phyloP scores from a whole-genome alignment of 2,797 vertebrate genomes.

The Mico argentatus region DNA sequence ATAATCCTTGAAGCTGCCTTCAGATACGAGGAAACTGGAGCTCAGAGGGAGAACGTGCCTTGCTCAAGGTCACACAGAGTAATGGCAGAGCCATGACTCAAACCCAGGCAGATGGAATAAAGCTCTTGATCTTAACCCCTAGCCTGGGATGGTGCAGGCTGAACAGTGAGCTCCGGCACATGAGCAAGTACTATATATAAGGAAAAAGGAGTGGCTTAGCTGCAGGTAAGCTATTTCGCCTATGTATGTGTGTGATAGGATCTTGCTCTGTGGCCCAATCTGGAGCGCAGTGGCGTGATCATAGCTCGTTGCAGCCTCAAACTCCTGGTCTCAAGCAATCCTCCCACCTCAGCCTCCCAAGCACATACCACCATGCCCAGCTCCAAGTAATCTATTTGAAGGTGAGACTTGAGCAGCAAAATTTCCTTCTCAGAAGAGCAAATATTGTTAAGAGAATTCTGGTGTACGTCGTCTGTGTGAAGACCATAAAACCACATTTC shows the following conservation, averaged over 20 bases:
- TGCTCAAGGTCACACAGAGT: not conserved
- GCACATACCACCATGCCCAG: not conserved
- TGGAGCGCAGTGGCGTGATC: not conserved
- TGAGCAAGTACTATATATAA: accelerated
- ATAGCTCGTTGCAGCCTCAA: not conserved
- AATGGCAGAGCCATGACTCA: not conserved
- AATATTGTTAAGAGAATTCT: not conserved
- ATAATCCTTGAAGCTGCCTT: not conserved
- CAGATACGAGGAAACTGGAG: not conserved
- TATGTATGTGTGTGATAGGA: not conserved
- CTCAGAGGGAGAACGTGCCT: not conserved
- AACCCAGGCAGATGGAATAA: not conserved
- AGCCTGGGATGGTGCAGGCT: not conserved
- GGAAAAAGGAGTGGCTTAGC: not conserved
- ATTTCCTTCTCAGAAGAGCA: not conserved
- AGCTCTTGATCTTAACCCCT: not conserved
- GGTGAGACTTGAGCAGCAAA: too few relatives aligned
- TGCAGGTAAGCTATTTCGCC: not conserved
- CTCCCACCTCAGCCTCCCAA: not conserved
- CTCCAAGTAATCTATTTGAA: not conserved
- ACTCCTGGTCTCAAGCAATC: not conserved
- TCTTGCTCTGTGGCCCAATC: not conserved
- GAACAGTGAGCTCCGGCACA: accelerated
- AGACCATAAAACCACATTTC: not conserved
- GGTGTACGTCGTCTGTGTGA: accelerated